Base-by-base conservation (phyloP, 1,140 invertebrate species). In the Rhagoletis pomonella region DNA sequence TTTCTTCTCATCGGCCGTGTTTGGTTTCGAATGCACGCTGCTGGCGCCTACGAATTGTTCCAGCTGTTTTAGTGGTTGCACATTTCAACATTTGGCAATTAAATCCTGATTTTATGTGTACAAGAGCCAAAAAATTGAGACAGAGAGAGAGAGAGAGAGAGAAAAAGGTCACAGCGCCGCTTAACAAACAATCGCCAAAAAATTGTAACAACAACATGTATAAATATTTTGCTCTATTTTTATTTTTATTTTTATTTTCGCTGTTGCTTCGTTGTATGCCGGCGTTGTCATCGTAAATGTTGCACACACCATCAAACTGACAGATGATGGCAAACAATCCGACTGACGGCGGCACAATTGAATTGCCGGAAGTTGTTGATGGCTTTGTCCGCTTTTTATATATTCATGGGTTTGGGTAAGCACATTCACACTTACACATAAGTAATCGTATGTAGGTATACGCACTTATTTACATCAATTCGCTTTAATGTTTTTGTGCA, bases 301-400 rank as follows among this genome's bases (percentile, higher is more conserved):
- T 47, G 5, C 69, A 73, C 69, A 47, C 69, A 73, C 69, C 42
- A 73, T 73, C 42, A 47, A 73, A 73, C 67, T 47, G 42, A 73
- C 67, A 44, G 39, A 73, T 73, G 67, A 47, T 44, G 39, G 4
- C 29, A 17, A 47, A 73, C 3, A 73, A 73, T 17, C 69, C 42
- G 47, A 73, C 69, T n/a, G 42, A 17, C 4, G 47, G 69, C 12
- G 12, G 17, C 10, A 14, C 69, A 73, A 73, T 73, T 73, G 69
- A 73, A 73, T 73, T 47, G 69, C 42, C 69, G 69, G 69, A 47
- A 73, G 47, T 73, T 73, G 69, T 73, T 73, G 44, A 73, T 73
- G 42, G 42, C 69, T 47, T 47, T 47, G 42, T 47, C 42, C 39
- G 67, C 64, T 29, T 29, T 9, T 29, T 29, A 29, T 29, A 67